These are phyloP conservation scores for Anarsia innoxiella DNA, from an alignment of 2,888 invertebrate genomes.

Conservation along the genomic window DNA sequence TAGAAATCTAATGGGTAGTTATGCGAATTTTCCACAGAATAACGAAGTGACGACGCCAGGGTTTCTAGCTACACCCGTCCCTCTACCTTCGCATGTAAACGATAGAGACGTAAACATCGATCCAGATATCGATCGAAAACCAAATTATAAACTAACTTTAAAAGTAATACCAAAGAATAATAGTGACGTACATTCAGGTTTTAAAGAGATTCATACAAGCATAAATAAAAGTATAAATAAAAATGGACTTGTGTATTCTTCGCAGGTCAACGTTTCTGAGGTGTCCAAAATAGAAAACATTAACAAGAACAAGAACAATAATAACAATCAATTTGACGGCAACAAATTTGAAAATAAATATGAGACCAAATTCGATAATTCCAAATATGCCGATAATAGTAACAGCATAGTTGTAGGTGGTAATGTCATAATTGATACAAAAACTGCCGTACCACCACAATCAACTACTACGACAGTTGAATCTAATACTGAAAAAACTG, in stretches of 20 bases:
- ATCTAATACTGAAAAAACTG: background rate
- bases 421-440: background rate
- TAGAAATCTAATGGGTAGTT: constrained; percentile 1
- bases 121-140: constrained; percentile 23
- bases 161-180: constrained; percentile 54
- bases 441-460: background rate
- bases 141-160: constrained; percentile 49
- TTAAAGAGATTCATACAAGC: constrained; percentile 57
- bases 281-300: constrained; percentile 47
- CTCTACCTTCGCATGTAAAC: no score
- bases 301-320: background rate
- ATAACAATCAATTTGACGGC: background rate
- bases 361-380: no score
- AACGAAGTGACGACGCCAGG: background rate
- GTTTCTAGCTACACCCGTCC: background rate
- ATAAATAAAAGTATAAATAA: constrained; percentile 58
- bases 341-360: background rate
- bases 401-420: background rate
- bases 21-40: background rate
- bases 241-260: constrained; percentile 47
- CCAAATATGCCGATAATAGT: no score
- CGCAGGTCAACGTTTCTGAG: constrained; percentile 54
- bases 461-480: background rate
- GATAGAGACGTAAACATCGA: background rate
- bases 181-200: constrained; percentile 34